Evolutionary conservation across 2,113 vertebrate genomes (phyloP).

Genomic region (Stigmatopora nigra): DNA sequence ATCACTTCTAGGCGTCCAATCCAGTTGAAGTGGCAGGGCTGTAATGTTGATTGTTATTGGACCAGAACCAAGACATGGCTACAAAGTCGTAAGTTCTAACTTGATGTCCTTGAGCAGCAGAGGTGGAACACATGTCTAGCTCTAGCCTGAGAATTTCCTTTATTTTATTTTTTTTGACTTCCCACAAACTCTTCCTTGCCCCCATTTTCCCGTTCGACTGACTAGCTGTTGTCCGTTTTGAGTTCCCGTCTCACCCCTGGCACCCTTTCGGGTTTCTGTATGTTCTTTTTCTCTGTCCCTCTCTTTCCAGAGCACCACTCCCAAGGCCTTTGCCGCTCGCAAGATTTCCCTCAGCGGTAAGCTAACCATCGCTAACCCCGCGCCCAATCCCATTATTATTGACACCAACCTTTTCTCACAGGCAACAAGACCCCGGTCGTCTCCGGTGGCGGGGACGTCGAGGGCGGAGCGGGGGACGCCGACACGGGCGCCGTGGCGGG

Average conservation of each 20-base stretch:
- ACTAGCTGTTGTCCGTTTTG: conserved; percentile 47
- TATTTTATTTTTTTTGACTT: conserved; percentile 23
- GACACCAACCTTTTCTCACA: conserved; percentile 9
- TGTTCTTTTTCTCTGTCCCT: conserved; percentile 59
- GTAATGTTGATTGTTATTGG: no score
- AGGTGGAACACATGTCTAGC: conserved; percentile 48
- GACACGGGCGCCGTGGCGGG: conserved; percentile 70
- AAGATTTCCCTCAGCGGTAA: conserved; percentile 73
- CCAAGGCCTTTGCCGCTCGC: conserved; percentile 71
- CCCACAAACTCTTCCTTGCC: conserved; percentile 15
- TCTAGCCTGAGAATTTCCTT: conserved; percentile 23
- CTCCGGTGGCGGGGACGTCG: conserved; percentile 19
- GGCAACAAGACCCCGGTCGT: conserved; percentile 62
- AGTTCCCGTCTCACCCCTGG: conserved; percentile 59
- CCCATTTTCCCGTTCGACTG: conserved; percentile 54
- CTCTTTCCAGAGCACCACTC: conserved; percentile 65
- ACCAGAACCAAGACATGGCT: no score
- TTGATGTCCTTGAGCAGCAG: conserved; percentile 17
- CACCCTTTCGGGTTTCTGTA: conserved; percentile 72
- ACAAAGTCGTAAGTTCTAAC: no score
- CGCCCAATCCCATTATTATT: neutral
- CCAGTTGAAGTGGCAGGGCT: no score
- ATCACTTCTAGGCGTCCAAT: no score
- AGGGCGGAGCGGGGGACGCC: conserved; percentile 50
- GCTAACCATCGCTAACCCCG: no score